Conservation (phyloP, 2,888 invertebrate species). For the Cataglyphis altisquamis region DNA sequence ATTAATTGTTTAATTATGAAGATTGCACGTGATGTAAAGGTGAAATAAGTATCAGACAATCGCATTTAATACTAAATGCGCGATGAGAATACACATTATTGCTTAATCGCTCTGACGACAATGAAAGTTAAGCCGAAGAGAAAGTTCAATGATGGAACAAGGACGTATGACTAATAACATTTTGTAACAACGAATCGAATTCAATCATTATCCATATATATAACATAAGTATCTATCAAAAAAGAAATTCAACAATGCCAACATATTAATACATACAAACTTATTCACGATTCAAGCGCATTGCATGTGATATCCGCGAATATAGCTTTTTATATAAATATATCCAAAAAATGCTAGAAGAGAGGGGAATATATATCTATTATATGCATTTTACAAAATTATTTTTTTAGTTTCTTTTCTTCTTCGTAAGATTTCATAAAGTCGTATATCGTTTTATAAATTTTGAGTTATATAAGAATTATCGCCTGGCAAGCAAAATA, state of each 20-base stretch:
- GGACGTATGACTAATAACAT: constrained; percentile 51
- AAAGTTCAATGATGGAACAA: constrained; percentile 40
- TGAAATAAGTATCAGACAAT: constrained; percentile 6
- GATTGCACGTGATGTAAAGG: constrained; percentile 17
- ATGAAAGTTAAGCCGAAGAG: constrained; percentile 26
- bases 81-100: constrained; percentile 4
- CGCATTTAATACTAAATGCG: constrained; percentile 18
- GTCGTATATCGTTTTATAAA: neutral
- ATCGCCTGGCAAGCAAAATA: neutral
- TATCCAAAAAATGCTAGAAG: constrained; percentile 10
- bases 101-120: constrained; percentile 18
- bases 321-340: constrained; percentile 11
- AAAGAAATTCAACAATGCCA: constrained; percentile 55
- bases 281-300: constrained; percentile 21
- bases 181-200: constrained; percentile 40
- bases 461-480: neutral
- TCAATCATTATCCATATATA: constrained; percentile 33
- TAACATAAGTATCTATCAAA: constrained; percentile 49
- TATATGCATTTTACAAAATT: neutral
- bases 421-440: neutral
- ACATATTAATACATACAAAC: constrained; percentile 19
- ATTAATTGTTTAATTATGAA: constrained; percentile 8
- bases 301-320: neutral
- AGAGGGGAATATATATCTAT: neutral
- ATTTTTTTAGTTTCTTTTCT: neutral